Evolutionary conservation across 2,113 vertebrate species (phyloP).

Genomic region (Cryptotis parvus): DNA sequence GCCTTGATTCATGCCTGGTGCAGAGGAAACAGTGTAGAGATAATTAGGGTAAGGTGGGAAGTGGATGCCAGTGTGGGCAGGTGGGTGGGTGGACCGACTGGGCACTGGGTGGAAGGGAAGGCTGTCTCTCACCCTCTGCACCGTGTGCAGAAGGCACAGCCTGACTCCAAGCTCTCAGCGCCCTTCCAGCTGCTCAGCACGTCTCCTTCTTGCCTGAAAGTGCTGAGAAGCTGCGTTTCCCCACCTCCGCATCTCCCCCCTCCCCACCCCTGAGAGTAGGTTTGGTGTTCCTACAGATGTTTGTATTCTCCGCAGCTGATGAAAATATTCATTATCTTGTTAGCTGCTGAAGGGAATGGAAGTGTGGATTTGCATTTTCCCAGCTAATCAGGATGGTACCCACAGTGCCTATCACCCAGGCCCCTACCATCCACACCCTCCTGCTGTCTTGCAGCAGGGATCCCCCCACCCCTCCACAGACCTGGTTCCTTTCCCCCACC

Average conservation of each 20-base stretch:
- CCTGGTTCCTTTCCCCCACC: background rate
- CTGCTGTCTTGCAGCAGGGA: background rate
- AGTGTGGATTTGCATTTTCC: constrained; percentile 87
- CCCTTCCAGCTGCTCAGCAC: background rate
- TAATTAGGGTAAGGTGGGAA: background rate
- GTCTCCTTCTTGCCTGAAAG: constrained; percentile 39
- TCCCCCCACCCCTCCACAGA: background rate
- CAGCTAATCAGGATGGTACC: constrained; percentile 82
- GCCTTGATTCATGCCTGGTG: background rate
- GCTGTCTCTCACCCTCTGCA: background rate
- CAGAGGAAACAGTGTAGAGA: background rate
- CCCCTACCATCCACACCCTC: background rate
- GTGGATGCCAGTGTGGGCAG: background rate
- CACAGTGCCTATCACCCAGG: constrained; percentile 74
- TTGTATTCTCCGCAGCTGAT: constrained; percentile 88
- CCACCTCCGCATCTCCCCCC: constrained; percentile 69
- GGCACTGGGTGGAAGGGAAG: fast-evolving
- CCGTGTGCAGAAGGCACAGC: fast-evolving
- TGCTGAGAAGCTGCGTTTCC: constrained; percentile 25
- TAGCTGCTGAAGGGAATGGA: constrained; percentile 86
- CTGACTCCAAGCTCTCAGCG: background rate
- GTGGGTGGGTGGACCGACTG: fast-evolving
- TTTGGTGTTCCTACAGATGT: constrained; percentile 87
- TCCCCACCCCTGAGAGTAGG: constrained; percentile 60
- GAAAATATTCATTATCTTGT: constrained; percentile 92